A percentile compares a stretch with the other conserved stretches of the same genome.
These are phyloP conservation scores for Taenaris catops DNA, from an alignment of 2,888 invertebrate species.

Conservation along the genomic window DNA sequence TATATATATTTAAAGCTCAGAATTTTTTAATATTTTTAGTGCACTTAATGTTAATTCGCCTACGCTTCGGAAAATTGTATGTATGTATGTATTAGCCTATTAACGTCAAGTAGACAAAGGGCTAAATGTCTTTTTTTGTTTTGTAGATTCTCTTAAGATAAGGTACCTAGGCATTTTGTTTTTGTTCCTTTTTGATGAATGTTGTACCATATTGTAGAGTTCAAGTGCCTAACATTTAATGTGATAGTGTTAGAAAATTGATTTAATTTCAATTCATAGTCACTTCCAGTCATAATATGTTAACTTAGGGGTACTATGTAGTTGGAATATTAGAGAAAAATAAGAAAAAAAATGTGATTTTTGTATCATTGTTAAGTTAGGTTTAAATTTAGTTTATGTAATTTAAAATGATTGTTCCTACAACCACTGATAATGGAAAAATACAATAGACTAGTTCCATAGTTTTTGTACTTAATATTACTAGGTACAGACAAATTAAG, in stretches of 20 bases:
- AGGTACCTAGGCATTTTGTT: slow-evolving; percentile 24
- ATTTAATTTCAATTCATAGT: slow-evolving; percentile 70
- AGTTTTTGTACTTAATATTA: slow-evolving; percentile 69
- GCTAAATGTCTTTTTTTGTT: slow-evolving; percentile 35
- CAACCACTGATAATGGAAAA: slow-evolving; percentile 50
- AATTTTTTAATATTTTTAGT: too few relatives aligned
- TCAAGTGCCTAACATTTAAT: slow-evolving; percentile 48
- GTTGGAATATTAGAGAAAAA: slow-evolving; percentile 46
- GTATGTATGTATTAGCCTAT: too few relatives aligned
- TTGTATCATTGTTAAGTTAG: slow-evolving; percentile 42
- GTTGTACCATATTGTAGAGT: slow-evolving; percentile 40
- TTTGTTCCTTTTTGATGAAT: slow-evolving; percentile 60
- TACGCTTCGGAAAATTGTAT: too few relatives aligned
- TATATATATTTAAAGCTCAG: too few relatives aligned
- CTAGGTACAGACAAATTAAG: slow-evolving; percentile 35
- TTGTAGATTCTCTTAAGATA: slow-evolving; percentile 32
- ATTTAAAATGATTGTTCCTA: slow-evolving; percentile 63
- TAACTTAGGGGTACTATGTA: slow-evolving; percentile 64
- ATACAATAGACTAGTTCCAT: slow-evolving; percentile 56
- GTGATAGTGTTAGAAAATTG: slow-evolving; percentile 67
- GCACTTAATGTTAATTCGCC: too few relatives aligned
- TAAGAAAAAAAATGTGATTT: slow-evolving; percentile 58
- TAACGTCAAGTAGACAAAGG: slow-evolving; percentile 41
- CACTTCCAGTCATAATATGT: slow-evolving; percentile 80
- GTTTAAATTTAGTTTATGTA: slow-evolving; percentile 45